Evolutionary conservation across 2,888 invertebrate species (phyloP), one percentile per base, ranked within the genome.

Genomic region (Ochropacha duplaris): DNA sequence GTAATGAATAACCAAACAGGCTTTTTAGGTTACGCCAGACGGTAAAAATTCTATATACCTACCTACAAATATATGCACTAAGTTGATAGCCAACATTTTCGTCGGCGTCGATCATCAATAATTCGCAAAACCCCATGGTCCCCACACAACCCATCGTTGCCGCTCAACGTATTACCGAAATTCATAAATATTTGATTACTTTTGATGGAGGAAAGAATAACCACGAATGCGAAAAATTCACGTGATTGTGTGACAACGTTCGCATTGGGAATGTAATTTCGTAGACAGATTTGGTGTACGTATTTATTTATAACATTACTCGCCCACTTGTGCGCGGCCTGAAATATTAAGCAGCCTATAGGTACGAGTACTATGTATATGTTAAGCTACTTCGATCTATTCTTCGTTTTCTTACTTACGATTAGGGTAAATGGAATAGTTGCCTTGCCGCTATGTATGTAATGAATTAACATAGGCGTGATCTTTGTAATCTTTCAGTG

Each of bases 101-200:
- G 65, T 67, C 58, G 62, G 61, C 63, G 66, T 68, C 64, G 69
- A 63, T 68, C 78, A 79, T 81, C 76, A 79, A 83, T 80, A 81
- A 81, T 81, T 79, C 71, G 65, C 69, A 69, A 65, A 74, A 60
- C 69, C 66, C 71, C 73, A n/a, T 70, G 70, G 66, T 70, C 72
- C 74, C 65, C 68, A 60, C 65, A 66, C 54, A 61, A 70, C 68
- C 65, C 68, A 64, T 66, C 64, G 59, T 63, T 62, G 62, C 72
- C 74, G 72, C 68, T 80, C 77, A 70, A 75, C 74, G 77, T 78
- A 78, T 84, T 83, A 82, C 74, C 65, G 64, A 65, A 79, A 81
- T 80, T 81, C 77, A 84, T 85, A 83, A 79, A 80, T 75, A 77
- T 78, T 81, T 76, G 74, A 81, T 79, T 78, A 77, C 68, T 71